Evolutionary conservation across 2,888 invertebrate species (phyloP), one percentile per base, ranked within the genome.

Genomic region (Rugalucina vietnamica): DNA sequence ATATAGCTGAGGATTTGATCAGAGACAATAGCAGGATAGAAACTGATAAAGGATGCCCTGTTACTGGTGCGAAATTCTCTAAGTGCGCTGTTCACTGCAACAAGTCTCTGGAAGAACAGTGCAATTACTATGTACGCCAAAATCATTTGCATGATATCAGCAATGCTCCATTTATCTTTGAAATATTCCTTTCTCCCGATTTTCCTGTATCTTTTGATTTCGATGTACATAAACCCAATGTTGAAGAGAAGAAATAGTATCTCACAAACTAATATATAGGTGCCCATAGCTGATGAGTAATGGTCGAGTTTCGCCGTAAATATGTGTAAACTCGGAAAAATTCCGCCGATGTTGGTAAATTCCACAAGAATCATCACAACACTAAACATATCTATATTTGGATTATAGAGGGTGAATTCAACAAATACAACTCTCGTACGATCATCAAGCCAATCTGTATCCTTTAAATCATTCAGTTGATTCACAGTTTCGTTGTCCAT

Each of bases 401-500:
- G 88, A 76, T 90, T 91, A 76, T 89, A 90, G 3, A 89, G 50
- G 0, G 87, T 88, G 54, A 91, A 91, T 60, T 91, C 91, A 1
- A 90, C 27, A 71, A 90, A 90, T 0, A 91, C 43, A 12, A 82
- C 90, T 72, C 88, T 50, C 0, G 91, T 90, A 36, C 83, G 60
- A n/a, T 79, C 49, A 83, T 90, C 88, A 37, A 91, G 81, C 91
- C 91, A 91, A 24, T 73, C 76, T 1, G 60, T 36, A 1, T 69
- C 43, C 57, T 79, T 36, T 1, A 90, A 34, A 21, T 34, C 34
- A 18, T 65, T 29, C 14, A 12, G 76, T 24, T 73, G 12, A 12
- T 87, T 4, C 12, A 50, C 29, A 10, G 43, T 21, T 18, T 54
- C 57, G 4, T 12, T 24, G 32, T 79, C 65, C 32, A 72, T 12